Percentiles rank a stretch among this genome's conserved stretches.
Conservation (phyloP, 2,888 invertebrate species). For the Chrysomela aeneicollis region DNA sequence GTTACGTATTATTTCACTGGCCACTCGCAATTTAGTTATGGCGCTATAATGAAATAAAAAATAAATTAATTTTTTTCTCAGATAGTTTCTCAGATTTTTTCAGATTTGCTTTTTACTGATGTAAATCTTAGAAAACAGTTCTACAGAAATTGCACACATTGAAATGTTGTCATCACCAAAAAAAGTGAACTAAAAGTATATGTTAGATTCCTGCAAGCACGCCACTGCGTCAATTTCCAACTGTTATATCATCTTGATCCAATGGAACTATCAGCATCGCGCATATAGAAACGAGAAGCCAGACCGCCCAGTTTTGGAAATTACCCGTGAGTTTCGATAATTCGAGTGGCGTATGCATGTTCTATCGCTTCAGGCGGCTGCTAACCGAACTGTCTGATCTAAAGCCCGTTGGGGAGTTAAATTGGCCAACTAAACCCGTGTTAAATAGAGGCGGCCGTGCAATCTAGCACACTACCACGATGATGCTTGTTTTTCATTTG, state of each 20-base stretch:
- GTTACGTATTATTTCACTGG: too few species aligned
- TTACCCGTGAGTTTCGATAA: constrained; percentile 55
- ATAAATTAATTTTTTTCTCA: too few species aligned
- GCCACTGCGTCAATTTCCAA: constrained; percentile 47
- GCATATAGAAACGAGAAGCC: constrained; percentile 46
- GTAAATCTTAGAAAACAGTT: too few species aligned
- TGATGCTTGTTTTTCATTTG: constrained; percentile 41
- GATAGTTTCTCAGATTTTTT: too few species aligned
- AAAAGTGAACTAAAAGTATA: too few species aligned
- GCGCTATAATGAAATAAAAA: too few species aligned
- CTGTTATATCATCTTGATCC: constrained; percentile 49
- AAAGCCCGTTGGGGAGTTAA: constrained; percentile 57
- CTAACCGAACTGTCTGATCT: constrained; percentile 56
- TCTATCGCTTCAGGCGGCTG: constrained; percentile 57
- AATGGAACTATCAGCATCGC: constrained; percentile 32
- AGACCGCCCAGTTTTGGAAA: constrained; percentile 43
- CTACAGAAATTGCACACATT: too few species aligned
- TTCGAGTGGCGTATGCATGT: constrained; percentile 59
- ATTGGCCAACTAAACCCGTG: constrained; percentile 52
- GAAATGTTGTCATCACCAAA: too few species aligned
- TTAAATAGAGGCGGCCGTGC: constrained; percentile 46
- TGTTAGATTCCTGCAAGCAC: too few species aligned
- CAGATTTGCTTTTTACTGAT: too few species aligned
- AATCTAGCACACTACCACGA: constrained; percentile 38
- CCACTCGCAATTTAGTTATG: too few species aligned